Evolutionary conservation across 1,140 invertebrate genomes (phyloP), one percentile per base, ranked within the genome.

Genomic region (Leptinotarsa undecemlineata): DNA sequence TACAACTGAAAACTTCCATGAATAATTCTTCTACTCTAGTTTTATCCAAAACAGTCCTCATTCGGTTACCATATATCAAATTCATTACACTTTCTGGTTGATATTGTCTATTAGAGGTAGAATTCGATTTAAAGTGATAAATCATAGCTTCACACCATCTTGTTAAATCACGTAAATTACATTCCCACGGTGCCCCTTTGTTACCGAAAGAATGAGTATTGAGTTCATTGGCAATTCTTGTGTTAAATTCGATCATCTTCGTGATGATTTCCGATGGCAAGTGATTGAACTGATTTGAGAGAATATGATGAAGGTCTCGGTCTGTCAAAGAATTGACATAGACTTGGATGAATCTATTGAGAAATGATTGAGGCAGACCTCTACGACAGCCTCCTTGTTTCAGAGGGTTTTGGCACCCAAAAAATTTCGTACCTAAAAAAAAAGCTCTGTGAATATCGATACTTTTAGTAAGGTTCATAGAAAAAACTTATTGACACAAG

Each of bases 321-420:
- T 91, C 88, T 0, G 88, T 90, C 67, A 99, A 86, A 17, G 93
- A 89, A 75, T 96, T 92, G 15, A 99, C 88, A 81, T 94, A 98
- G 2, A 99, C 96, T 89, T 98, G 96, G 21, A 96, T 98, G 82
- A 99, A 99, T 81, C 98, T 90, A 87, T 99, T 99, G 0, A 99
- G 86, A 83, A 99, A 99, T 1, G 98, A 99, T 81, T 95, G 92
- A 0, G 98, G 98, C 63, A 99, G 87, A 13, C 98, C 98, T 85
- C 98, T 92, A 77, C 98, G 89, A 2, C 94, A 96, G 3, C 98
- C 97, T 48, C 98, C 98, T 88, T 99, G 95, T 82, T 91, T 91
- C n/a, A 96, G 86, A 1, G 98, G 98, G 90, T 99, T 99, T 87
- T 99, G 98, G 85, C 97, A 99, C 14, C 94, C 98, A 86, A 99